Evolutionary conservation across 2,888 invertebrate genomes (phyloP).

Genomic region (Cybosia mesomella): DNA sequence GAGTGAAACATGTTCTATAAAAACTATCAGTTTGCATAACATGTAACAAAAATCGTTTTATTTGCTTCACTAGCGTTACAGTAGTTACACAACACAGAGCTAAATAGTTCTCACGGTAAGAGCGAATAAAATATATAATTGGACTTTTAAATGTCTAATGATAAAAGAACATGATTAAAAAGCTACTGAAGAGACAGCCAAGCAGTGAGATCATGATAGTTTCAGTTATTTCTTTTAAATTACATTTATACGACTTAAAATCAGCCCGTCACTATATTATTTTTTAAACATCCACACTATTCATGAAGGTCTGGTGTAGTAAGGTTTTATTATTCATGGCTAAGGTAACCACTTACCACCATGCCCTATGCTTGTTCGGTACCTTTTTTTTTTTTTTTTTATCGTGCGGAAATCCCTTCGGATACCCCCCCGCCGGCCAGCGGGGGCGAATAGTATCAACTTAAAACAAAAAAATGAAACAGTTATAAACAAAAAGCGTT

Average conservation of each 20-base stretch:
- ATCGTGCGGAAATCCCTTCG: no score
- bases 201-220: background rate
- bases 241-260: no score
- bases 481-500: constrained; percentile 51
- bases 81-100: constrained; percentile 29
- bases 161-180: background rate
- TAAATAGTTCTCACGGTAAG: constrained; percentile 42
- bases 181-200: background rate
- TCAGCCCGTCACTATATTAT: background rate
- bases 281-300: no score
- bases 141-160: constrained; percentile 13
- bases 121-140: constrained; percentile 27
- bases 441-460: no score
- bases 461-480: constrained; percentile 22
- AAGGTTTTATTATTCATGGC: no score
- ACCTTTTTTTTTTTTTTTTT: no score
- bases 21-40: background rate
- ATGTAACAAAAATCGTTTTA: constrained; percentile 2
- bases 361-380: no score
- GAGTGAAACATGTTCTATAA: background rate
- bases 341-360: no score
- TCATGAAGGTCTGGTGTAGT: no score
- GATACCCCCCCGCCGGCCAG: no score
- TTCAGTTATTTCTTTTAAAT: background rate
- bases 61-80: constrained; percentile 26